Evolutionary conservation across 2,113 vertebrate genomes (phyloP), one percentile per base, ranked within the genome.

Genomic region (Pseudois nayaur): DNA sequence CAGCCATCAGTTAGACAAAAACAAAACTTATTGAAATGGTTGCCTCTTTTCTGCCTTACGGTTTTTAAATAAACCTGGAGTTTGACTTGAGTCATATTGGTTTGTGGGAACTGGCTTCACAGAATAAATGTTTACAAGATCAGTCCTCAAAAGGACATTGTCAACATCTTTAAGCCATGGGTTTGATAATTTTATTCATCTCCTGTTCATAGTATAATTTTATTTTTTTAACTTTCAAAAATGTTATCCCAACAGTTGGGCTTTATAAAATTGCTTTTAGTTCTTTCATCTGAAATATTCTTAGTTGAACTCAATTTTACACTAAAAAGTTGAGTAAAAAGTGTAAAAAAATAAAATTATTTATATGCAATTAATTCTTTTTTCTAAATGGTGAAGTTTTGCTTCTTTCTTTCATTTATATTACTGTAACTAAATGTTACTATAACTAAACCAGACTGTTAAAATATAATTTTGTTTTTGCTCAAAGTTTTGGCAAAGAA

Each of bases 141-240:
- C 50, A 93, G 12, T 83, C 74, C 81, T 92, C 95, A 6, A 55
- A 54, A 74, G 60, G 67, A 81, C 55, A 97, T 96, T 85, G 95
- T 98, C 94, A 98, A 97, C 78, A 98, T 71, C 57, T 98, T 82
- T 93, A 98, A 98, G 96, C 87, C 62, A 95, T 96, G 71, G 17
- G n/a, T 97, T 98, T 97, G 33, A 97, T 83, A 84, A 89, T 23
- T 82, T 93, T 93, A 55, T 88, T 96, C 19, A 95, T 92, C 74
- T 62, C 25, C 31, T 98, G 64, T 96, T 81, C 97, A 92, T 74
- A 93, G 43, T 96, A 23, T 93, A 95, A 96, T 96, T 55, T 96
- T 97, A 83, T 76, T 60, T 78, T 79, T 86, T 45, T 55, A 93
- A 84, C 60, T 57, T 78, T 95, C 36, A 50, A 95, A 96, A 93